Evolutionary conservation across 2,113 vertebrate genomes (phyloP).

Genomic region (Excalfactoria chinensis): DNA sequence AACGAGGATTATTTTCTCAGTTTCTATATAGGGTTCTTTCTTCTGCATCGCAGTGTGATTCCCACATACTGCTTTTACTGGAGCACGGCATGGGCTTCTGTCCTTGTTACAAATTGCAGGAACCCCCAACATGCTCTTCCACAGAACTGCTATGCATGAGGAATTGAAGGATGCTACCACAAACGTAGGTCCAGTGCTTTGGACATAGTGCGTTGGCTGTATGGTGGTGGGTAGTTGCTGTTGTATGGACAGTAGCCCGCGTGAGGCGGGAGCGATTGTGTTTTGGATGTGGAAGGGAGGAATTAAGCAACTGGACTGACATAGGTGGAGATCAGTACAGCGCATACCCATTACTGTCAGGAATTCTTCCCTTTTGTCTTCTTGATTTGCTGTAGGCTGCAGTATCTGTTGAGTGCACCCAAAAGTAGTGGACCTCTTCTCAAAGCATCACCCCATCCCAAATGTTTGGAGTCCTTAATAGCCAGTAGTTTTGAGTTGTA

Average conservation of each 20-base stretch:
- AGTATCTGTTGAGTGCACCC: not conserved
- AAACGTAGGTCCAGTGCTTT: not conserved
- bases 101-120: not conserved
- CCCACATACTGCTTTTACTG: not conserved
- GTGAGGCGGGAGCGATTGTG: not conserved
- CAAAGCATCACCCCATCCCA: not conserved
- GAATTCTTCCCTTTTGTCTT: not conserved
- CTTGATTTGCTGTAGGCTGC: not conserved
- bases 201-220: rapidly evolving
- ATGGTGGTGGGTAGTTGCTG: not conserved
- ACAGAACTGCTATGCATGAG: not conserved
- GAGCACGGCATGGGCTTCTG: not conserved
- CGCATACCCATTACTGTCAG: not conserved
- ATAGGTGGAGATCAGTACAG: not conserved
- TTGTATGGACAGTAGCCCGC: not conserved
- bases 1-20: slow-evolving; percentile 41
- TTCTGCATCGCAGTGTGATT: not conserved
- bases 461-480: slow-evolving; percentile 27
- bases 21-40: not conserved
- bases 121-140: not conserved
- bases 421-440: not conserved
- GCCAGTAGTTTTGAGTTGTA: not conserved
- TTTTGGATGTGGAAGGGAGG: not conserved
- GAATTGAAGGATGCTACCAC: not conserved
- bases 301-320: not conserved